phyloP scores from a whole-genome alignment of 2,888 invertebrate genomes.

The Volucella zonaria region DNA sequence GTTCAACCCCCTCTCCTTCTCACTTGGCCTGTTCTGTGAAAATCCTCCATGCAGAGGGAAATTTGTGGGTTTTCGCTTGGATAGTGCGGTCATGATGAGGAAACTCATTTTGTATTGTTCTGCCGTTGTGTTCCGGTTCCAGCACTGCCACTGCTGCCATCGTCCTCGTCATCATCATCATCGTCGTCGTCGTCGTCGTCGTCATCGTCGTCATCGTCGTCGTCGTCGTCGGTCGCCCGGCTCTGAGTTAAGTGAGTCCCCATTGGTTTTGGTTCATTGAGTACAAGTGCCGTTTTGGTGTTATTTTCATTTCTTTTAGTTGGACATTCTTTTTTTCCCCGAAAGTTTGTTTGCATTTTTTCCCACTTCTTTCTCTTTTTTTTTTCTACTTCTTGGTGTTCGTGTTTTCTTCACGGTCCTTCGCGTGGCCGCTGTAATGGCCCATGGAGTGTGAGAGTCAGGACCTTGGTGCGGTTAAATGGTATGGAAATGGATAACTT shows the following conservation, averaged over 20 bases:
- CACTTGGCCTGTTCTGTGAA: neutral
- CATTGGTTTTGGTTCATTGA: conserved; percentile 70
- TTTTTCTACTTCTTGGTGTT: neutral
- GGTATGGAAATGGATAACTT: conserved; percentile 68
- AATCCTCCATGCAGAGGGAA: conserved; percentile 8
- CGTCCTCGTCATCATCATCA: too few species aligned
- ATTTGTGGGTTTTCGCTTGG: conserved; percentile 62
- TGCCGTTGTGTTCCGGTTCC: conserved; percentile 22
- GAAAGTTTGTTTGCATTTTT: conserved; percentile 51
- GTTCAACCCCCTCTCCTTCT: conserved; percentile 44
- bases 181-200: neutral
- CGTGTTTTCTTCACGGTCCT: conserved; percentile 24
- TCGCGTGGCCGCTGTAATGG: conserved; percentile 54
- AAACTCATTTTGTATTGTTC: conserved; percentile 50
- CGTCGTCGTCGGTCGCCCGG: neutral
- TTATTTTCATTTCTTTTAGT: conserved; percentile 54
- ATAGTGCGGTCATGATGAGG: conserved; percentile 28
- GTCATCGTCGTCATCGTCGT: neutral
- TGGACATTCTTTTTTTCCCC: conserved; percentile 52
- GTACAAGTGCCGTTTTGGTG: conserved; percentile 66
- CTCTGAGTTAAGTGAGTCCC: conserved; percentile 66
- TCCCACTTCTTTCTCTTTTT: neutral
- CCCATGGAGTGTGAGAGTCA: conserved; percentile 56
- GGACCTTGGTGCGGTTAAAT: conserved; percentile 67
- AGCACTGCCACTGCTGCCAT: neutral